phyloP scores from a whole-genome alignment of 2,888 invertebrate species.

The Zhuqinia jingwanae region DNA sequence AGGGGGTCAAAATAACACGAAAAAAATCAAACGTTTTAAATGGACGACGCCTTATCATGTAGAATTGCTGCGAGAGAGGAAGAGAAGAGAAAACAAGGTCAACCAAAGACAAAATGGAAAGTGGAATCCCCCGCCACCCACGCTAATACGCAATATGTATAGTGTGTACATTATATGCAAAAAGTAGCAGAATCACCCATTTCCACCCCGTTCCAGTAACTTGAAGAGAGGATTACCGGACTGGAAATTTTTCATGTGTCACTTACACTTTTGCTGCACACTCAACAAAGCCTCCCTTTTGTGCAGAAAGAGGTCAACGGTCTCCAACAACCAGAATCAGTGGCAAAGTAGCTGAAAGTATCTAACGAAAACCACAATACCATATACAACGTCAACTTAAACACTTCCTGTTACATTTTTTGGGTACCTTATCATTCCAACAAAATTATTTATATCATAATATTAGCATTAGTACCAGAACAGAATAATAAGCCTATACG shows the following conservation, averaged over 20 bases:
- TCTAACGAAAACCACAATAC: neutral
- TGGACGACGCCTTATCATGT: too few relatives aligned
- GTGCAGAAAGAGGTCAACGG: neutral
- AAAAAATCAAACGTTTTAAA: too few relatives aligned
- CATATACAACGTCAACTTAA: too few relatives aligned
- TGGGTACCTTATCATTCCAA: neutral
- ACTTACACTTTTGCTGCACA: neutral
- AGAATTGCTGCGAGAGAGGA: too few relatives aligned
- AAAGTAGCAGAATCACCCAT: too few relatives aligned
- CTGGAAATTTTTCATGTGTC: slow-evolving; percentile 15
- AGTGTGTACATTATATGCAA: too few relatives aligned
- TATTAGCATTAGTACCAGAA: too few relatives aligned
- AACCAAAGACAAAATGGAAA: neutral
- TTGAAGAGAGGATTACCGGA: slow-evolving; percentile 4
- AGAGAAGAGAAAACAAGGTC: neutral
- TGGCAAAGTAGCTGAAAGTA: neutral
- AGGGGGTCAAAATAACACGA: too few relatives aligned
- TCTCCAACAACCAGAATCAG: neutral
- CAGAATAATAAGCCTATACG: too few relatives aligned
- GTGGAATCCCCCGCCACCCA: too few relatives aligned
- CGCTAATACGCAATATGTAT: neutral
- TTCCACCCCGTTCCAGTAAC: neutral
- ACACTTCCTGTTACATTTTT: neutral
- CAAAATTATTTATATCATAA: too few relatives aligned
- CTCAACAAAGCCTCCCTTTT: neutral